Evolutionary conservation across 1,140 invertebrate genomes (phyloP).

Genomic region (Drosophila gunungcola): DNA sequence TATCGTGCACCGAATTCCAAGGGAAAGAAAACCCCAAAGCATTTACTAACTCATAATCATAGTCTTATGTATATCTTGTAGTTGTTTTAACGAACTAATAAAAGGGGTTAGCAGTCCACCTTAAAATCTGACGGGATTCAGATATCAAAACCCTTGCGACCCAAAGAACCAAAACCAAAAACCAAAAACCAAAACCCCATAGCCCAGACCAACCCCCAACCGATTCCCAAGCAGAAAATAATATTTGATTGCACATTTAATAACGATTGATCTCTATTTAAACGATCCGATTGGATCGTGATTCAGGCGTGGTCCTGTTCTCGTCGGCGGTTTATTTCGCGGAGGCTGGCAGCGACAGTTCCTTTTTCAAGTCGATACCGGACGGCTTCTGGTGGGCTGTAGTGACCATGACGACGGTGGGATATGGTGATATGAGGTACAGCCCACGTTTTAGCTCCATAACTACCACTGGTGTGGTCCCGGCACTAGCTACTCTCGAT

Average conservation of each 20-base stretch:
- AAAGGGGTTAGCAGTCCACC: conserved; percentile 13
- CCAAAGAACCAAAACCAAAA: conserved; percentile 17
- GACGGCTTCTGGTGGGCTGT: conserved; percentile 99
- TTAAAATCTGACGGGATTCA: conserved; percentile 26
- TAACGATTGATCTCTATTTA: conserved; percentile 75
- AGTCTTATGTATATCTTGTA: conserved; percentile 77
- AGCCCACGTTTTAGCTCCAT: conserved; percentile 57
- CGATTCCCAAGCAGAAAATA: conserved; percentile 64
- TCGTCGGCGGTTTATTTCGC: conserved; percentile 99
- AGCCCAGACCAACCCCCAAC: conserved; percentile 4
- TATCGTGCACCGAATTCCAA: conserved; percentile 44
- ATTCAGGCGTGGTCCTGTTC: conserved; percentile 98
- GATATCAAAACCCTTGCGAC: conserved; percentile 11
- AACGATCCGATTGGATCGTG: conserved; percentile 38
- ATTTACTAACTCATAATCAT: conserved; percentile 43
- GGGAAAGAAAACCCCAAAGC: conserved; percentile 21
- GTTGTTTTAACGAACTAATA: conserved; percentile 61
- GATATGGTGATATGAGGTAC: conserved; percentile 99
- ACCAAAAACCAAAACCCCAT: too few species aligned
- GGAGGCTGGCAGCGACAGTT: conserved; percentile 98
- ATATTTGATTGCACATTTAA: conserved; percentile 22
- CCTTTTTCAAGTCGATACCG: conserved; percentile 99
- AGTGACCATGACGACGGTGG: conserved; percentile 99
- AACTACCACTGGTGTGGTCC: conserved; percentile 20
- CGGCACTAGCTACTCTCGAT: conserved; percentile 37